These are phyloP conservation scores for Eumerus sabulonum DNA, from an alignment of 2,888 invertebrate genomes.

Conservation along the genomic window DNA sequence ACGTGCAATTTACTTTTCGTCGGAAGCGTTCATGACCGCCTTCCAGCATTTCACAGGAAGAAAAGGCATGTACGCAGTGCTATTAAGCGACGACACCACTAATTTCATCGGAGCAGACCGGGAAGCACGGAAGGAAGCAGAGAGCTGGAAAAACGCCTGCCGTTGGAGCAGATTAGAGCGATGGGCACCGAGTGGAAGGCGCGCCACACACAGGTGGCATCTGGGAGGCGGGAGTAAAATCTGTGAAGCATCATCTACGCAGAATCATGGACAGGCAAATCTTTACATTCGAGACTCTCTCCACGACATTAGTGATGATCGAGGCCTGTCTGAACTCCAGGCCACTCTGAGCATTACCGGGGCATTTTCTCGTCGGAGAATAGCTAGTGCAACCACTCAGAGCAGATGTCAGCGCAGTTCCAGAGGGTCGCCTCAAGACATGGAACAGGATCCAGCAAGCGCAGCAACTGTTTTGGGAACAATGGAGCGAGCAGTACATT, in stretches of 20 bases:
- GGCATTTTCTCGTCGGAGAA: conserved; percentile 16
- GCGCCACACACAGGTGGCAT: conserved; percentile 10
- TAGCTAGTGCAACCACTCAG: conserved; percentile 18
- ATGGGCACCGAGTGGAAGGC: too few species aligned
- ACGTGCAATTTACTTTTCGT: conserved; percentile 7
- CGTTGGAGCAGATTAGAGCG: conserved; percentile 9
- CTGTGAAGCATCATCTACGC: conserved; percentile 12
- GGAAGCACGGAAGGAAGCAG: conserved; percentile 4
- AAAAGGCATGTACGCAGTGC: conserved; percentile 9
- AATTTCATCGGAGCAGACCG: too few species aligned
- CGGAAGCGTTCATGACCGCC: conserved; percentile 7
- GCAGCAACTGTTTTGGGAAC: conserved; percentile 16
- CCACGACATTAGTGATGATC: conserved; percentile 15
- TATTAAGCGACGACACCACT: conserved; percentile 22
- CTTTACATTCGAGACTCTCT: conserved; percentile 22
- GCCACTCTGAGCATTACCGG: conserved; percentile 8
- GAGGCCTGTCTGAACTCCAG: conserved; percentile 22
- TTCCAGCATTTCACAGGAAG: conserved; percentile 17
- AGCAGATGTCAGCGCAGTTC: conserved; percentile 4
- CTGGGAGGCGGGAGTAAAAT: too few species aligned
- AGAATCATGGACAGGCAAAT: conserved; percentile 21
- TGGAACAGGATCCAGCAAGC: conserved; percentile 7
- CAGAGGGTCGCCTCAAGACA: conserved; percentile 8
- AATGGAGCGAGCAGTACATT: conserved; percentile 7
- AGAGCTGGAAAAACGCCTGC: conserved; percentile 12